Base-by-base conservation (phyloP, 2,113 vertebrate species). In the Tenebrosternarchus preto region DNA sequence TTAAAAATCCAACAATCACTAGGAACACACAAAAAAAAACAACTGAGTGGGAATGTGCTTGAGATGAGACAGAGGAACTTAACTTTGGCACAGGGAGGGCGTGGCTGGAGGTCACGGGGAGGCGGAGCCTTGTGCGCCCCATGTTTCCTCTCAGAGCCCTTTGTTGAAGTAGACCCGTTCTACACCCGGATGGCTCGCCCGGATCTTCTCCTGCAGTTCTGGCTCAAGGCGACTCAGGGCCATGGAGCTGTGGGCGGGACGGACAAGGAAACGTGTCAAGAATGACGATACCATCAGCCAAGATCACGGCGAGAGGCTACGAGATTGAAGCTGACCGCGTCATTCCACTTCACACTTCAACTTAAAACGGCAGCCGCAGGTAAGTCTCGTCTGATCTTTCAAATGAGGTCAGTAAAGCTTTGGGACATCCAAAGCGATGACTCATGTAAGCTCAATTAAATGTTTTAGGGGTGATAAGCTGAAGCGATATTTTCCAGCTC, bases 151-250 rank as follows among this genome's bases (percentile, higher is more conserved):
- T 93, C 90, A 99, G 88, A 99, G 92, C 80, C 98, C 98, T 93
- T 99, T 99, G 92, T 99, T 99, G 88, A 99, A 98, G 91, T 96
- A 98, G 25, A 98, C 96, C 1, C 87, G 90, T 84, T 91, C 93
- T 86, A 98, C 85, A 31, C 92, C 94, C 1, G 95, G 95, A 79
- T 84, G 83, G 89, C n/a, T 92, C 64, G 93, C 92, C 63, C n/a
- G 92, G 88, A 99, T 95, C 90, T 91, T 93, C 91, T 94, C 95
- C 93, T 95, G 96, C 82, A 99, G 88, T 84, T 96, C 95, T 0
- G 94, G 92, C 86, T 99, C 97, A 93, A 99, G 82, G 82, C 89
- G 91, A 2, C 92, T 94, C 87, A 98, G 93, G 16, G 95, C 90
- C 92, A 98, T 98, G 19, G 96, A 97, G 88, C 97, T 99, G 78